These are phyloP conservation scores for Leptoteleia sp. DNA, from an alignment of 1,140 invertebrate genomes.

Conservation along the genomic window DNA sequence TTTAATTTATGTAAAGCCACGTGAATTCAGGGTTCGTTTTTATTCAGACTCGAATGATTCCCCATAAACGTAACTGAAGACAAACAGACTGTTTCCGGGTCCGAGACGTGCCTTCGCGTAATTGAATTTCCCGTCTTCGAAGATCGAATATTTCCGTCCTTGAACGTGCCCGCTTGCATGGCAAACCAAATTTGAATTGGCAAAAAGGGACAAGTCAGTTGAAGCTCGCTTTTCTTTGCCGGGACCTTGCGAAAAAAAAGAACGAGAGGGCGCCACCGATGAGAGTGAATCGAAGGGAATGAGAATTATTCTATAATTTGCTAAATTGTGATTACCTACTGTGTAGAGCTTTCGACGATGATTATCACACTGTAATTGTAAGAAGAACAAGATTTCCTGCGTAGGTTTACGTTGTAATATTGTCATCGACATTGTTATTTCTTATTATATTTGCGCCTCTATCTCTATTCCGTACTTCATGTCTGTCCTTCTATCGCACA, in stretches of 20 bases:
- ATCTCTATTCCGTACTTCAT: not conserved
- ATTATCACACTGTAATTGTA: constrained; percentile 49
- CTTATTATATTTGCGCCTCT: constrained; percentile 1
- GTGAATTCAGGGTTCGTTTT: constrained; percentile 38
- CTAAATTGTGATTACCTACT: constrained; percentile 57
- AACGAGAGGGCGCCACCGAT: not conserved
- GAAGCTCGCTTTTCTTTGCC: not conserved
- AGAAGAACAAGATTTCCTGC: constrained; percentile 35
- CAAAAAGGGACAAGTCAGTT: not conserved
- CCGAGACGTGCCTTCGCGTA: constrained; percentile 44
- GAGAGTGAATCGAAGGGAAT: constrained; percentile 51
- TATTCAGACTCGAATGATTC: constrained; percentile 18
- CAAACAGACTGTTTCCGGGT: constrained; percentile 37
- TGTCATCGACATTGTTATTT: constrained; percentile 53
- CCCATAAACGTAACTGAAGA: constrained; percentile 17
- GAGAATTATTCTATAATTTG: constrained; percentile 59
- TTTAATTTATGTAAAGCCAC: constrained; percentile 26
- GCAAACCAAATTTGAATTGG: constrained; percentile 18
- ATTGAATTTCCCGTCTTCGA: constrained; percentile 42
- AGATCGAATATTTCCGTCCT: constrained; percentile 32
- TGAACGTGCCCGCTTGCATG: constrained; percentile 16
- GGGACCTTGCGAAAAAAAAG: no score
- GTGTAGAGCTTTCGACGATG: constrained; percentile 53
- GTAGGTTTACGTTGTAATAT: constrained; percentile 49
- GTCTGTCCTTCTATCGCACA: constrained; percentile 23